Percentiles rank a stretch among this genome's conserved stretches.
phyloP scores from a whole-genome alignment of 2,888 invertebrate species.

The Caenorhabditis parvicauda region DNA sequence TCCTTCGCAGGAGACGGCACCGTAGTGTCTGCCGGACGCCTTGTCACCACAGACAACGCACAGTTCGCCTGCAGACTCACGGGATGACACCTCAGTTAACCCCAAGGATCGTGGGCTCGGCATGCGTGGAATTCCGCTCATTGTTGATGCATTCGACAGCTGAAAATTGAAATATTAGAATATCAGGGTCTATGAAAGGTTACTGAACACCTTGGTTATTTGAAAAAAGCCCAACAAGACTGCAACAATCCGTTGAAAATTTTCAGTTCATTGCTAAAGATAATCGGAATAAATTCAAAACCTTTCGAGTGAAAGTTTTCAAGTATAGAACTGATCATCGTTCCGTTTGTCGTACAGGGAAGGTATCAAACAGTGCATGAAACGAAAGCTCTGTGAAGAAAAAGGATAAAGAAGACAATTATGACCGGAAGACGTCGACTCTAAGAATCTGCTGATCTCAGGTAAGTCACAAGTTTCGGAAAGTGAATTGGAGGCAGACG shows the following conservation, averaged over 20 bases:
- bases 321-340: background rate
- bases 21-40: slow-evolving; percentile 58
- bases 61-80: slow-evolving; percentile 38
- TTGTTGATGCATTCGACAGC: slow-evolving; percentile 30
- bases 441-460: too few relatives aligned
- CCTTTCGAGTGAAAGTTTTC: background rate
- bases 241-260: too few relatives aligned
- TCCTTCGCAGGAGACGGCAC: slow-evolving; percentile 65
- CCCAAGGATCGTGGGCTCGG: slow-evolving; percentile 10
- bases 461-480: too few relatives aligned
- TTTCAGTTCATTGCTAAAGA: too few relatives aligned
- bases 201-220: too few relatives aligned
- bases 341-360: too few relatives aligned
- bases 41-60: slow-evolving; percentile 58
- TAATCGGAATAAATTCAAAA: background rate
- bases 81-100: background rate
- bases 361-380: too few relatives aligned
- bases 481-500: too few relatives aligned
- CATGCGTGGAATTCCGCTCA: slow-evolving; percentile 10
- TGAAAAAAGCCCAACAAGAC: background rate
- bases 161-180: slow-evolving; percentile 9
- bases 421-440: too few relatives aligned
- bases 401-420: too few relatives aligned
- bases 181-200: background rate
- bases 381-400: too few relatives aligned